phyloP scores from a whole-genome alignment of 2,113 vertebrate species.

The Scytalopus superciliaris region DNA sequence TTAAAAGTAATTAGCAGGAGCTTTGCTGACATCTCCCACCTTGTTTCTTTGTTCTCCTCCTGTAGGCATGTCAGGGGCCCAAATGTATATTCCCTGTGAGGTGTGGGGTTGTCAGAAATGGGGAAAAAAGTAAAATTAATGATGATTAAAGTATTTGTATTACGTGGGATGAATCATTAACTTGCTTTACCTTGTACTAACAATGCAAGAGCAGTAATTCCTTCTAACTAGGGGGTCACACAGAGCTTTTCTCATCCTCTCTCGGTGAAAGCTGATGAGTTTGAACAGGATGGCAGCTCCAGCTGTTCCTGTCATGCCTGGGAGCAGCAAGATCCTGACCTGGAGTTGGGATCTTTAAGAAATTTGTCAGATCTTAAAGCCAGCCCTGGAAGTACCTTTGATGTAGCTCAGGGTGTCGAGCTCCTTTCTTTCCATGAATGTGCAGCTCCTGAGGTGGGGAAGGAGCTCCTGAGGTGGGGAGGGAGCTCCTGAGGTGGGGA shows the following conservation, averaged over 20 bases:
- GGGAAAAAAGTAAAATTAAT: background rate
- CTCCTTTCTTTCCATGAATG: background rate
- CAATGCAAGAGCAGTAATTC: background rate
- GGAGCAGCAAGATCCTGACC: background rate
- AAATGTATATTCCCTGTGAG: background rate
- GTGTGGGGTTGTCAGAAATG: background rate
- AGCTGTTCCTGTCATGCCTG: rapidly evolving
- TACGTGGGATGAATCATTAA: background rate
- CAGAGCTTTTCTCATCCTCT: rapidly evolving
- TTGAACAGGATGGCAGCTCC: background rate
- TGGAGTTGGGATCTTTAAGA: rapidly evolving
- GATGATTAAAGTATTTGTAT: background rate
- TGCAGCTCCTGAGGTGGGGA: background rate
- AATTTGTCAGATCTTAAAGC: background rate
- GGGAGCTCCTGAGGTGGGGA: background rate
- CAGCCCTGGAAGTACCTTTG: background rate
- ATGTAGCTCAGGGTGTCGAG: rapidly evolving
- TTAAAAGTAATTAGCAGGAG: background rate
- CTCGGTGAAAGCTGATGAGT: background rate
- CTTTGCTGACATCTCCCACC: background rate
- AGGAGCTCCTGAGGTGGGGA: background rate
- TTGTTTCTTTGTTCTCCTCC: background rate
- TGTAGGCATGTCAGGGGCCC: background rate
- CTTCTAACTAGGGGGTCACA: background rate
- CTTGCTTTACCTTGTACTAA: background rate